Evolutionary conservation across 2,797 vertebrate species (phyloP).

Genomic region (Spinibarbus caldwelli): DNA sequence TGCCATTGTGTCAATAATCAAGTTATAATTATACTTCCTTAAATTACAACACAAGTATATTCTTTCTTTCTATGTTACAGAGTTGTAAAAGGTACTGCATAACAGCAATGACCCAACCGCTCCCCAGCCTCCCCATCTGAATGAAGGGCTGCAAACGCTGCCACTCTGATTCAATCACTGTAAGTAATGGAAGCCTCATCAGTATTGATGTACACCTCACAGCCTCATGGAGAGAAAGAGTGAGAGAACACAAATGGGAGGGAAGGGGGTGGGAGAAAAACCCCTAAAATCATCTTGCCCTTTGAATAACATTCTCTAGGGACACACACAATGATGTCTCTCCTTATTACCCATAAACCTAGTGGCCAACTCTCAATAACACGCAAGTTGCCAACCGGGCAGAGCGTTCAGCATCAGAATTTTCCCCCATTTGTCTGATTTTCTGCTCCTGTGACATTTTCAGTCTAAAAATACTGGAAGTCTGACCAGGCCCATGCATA

Average conservation of each 20-base stretch:
- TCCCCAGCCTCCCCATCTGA: conserved; percentile 4
- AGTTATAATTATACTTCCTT: background rate
- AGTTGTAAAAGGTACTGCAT: background rate
- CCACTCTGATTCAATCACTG: conserved; percentile 60
- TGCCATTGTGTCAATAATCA: background rate
- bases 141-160: conserved; percentile 49
- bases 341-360: conserved; percentile 44
- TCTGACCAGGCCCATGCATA: conserved; percentile 46
- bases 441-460: conserved; percentile 44
- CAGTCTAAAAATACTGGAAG: conserved; percentile 62
- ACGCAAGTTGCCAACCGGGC: conserved; percentile 5
- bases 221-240: conserved; percentile 16
- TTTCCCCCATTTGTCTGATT: conserved; percentile 61
- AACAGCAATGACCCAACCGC: background rate
- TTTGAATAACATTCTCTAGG: conserved; percentile 37
- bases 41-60: background rate
- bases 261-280: conserved; percentile 11
- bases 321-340: conserved; percentile 39
- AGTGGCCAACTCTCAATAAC: background rate
- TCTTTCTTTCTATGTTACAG: background rate
- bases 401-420: conserved; percentile 2
- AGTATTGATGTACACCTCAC: conserved; percentile 58
- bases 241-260: conserved; percentile 32
- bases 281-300: conserved; percentile 50
- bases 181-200: conserved; percentile 64